Evolutionary conservation across 2,113 vertebrate species (phyloP), one percentile per base, ranked within the genome.

Genomic region (Jacana jacana): DNA sequence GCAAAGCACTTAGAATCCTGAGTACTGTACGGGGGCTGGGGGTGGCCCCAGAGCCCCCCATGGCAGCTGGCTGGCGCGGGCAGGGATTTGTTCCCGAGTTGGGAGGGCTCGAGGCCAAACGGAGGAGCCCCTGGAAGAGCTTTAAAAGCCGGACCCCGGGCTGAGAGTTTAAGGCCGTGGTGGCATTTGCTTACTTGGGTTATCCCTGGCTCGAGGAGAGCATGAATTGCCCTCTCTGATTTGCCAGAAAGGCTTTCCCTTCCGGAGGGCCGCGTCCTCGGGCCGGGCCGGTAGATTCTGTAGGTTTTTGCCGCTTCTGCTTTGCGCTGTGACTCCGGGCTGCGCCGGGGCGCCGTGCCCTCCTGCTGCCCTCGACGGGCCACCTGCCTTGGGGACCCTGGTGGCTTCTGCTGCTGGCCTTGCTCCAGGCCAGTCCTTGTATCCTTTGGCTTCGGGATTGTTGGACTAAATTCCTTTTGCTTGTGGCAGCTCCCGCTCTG

Each of bases 1-100:
- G 75, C 93, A 51, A 90, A 96, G 95, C 96, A 97, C 96, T 97
- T 97, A 42, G 1, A 60, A 66, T 61, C 4, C 0, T 19, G 64
- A 90, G 93, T 88, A 83, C 95, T 93, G 93, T 82, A 48, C 4
- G 30, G 52, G 44, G 10, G 65, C 65, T 31, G 48, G 35, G 76
- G 24, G 28, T 8, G 51, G 63, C 57, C 35, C 44, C 1, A 2
- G 35, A 7, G 52, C 39, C 63, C 42, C 84, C 64, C 48, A 0
- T 7, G 11, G 7, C 6, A 9, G 70, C 44, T 6, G 35, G 37
- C 42, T 39, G 81, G 76, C 20, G 10, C 0, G 1, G 77, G 83
- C 57, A 66, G 66, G 66, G 64, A 1, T 14, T 77, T 13, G 2
- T 31, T 39, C 6, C 49, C 0, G 10, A 39, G 75, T 37, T 90